phyloP scores from a whole-genome alignment of 2,888 invertebrate species.

The Gerris lacustris region DNA sequence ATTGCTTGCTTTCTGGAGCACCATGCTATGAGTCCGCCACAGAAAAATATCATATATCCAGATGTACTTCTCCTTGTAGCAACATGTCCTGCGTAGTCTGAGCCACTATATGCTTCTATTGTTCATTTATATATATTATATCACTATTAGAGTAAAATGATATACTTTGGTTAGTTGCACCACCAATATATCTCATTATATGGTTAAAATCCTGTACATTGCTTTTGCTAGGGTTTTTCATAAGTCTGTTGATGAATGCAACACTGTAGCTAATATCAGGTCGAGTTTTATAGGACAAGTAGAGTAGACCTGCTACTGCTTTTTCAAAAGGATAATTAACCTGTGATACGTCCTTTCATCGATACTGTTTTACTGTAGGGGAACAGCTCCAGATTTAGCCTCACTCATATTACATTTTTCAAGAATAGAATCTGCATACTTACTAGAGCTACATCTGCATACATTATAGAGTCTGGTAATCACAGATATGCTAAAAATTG shows the following conservation, averaged over 20 bases:
- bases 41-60: neutral
- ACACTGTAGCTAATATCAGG: neutral
- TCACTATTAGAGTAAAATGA: neutral
- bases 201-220: neutral
- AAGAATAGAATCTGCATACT: no score
- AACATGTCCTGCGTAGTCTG: neutral
- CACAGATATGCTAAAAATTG: no score
- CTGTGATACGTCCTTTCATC: neutral
- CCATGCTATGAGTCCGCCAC: neutral
- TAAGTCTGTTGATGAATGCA: neutral
- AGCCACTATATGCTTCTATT: neutral
- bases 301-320: neutral
- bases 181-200: neutral
- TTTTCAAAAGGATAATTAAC: neutral
- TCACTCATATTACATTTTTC: constrained; percentile 3
- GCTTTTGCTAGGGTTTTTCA: neutral
- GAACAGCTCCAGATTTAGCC: neutral
- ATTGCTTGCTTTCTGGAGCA: neutral
- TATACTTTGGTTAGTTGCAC: neutral
- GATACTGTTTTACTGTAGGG: neutral
- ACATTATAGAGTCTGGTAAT: no score
- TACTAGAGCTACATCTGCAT: no score
- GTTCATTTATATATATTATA: neutral
- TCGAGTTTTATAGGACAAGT: neutral
- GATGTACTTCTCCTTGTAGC: neutral